Conservation (phyloP, 2,113 vertebrate genomes). For the Prietella phreatophila region DNA sequence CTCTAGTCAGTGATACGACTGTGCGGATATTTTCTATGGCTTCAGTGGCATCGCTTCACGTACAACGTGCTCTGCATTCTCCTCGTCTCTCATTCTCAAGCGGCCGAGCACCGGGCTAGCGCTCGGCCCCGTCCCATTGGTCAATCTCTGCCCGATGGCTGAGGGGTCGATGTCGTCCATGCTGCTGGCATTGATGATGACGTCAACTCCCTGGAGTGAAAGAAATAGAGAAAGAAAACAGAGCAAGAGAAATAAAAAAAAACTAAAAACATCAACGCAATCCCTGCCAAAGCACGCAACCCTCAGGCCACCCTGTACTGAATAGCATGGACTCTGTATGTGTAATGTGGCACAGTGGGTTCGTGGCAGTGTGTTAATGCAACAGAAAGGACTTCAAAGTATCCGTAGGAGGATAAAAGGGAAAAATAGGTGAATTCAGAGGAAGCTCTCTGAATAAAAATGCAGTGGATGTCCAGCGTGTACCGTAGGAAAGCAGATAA, state of each 20-base stretch:
- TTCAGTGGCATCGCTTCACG: conserved; percentile 79
- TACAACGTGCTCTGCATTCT: conserved; percentile 78
- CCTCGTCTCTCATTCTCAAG: conserved; percentile 85
- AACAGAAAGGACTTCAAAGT: conserved; percentile 34
- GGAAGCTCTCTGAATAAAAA: conserved; percentile 9
- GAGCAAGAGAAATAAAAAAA: background rate
- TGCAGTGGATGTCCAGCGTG: background rate
- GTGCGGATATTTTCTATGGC: conserved; percentile 94
- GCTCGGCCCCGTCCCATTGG: conserved; percentile 82
- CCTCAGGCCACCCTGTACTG: conserved; percentile 30
- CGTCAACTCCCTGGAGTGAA: conserved; percentile 81
- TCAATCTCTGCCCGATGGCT: conserved; percentile 89
- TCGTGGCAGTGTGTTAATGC: background rate
- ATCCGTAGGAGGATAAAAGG: conserved; percentile 21
- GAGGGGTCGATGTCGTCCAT: conserved; percentile 92
- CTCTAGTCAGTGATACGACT: conserved; percentile 85
- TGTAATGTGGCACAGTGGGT: conserved; percentile 21
- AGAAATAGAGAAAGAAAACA: conserved; percentile 4
- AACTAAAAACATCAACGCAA: conserved; percentile 17
- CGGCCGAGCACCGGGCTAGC: conserved; percentile 91
- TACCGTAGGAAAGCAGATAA: background rate
- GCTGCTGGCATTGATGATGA: conserved; percentile 92
- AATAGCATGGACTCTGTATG: conserved; percentile 33
- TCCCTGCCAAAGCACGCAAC: conserved; percentile 33
- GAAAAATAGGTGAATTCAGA: conserved; percentile 26